Evolutionary conservation across 2,113 vertebrate genomes (phyloP), one percentile per base, ranked within the genome.

Genomic region (Illadopsis cleaveri): DNA sequence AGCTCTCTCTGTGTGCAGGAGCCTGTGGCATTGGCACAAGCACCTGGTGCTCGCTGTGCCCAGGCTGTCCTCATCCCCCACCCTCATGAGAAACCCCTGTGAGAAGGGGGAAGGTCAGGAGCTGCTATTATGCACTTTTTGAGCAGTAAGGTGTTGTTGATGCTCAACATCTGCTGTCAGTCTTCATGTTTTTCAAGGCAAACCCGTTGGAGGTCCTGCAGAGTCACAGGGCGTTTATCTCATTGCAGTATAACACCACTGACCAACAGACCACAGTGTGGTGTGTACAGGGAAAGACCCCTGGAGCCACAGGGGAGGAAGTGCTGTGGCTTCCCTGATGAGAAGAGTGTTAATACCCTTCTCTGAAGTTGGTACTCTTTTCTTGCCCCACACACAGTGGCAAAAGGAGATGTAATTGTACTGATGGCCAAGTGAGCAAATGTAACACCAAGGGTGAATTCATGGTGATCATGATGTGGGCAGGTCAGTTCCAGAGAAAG

Each of bases 1-100:
- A 40, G 75, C 66, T 53, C 33, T 27, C 7, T 4, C 58, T 40
- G 47, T 22, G 48, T 3, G 4, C 51, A n/a, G 71, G 53, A 0
- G 0, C 35, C 48, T 25, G 11, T 7, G 11, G 68, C 77, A 33
- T 33, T 6, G 2, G 22, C 14, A 31, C 18, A 10, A 60, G 68
- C n/a, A 69, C 40, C 45, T 3, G 1, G 20, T 57, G 37, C 50
- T 45, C 0, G 0, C 45, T 1, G 0, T 84, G 50, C 58, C 54
- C 30, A 19, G 58, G 28, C 44, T 83, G 40, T 56, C 7, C 57
- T 58, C 5, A 0, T 5, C 18, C 10, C 4, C 7, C 51, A 82
- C 11, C 47, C 58, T n/a, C 57, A 2, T 0, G 1, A 81, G 56
- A 77, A 82, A 35, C 16, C 24, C 27, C 40, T 3, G 1, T 0